These are phyloP conservation scores for Semotilus atromaculatus DNA, from an alignment of 2,797 vertebrate species.

Conservation along the genomic window DNA sequence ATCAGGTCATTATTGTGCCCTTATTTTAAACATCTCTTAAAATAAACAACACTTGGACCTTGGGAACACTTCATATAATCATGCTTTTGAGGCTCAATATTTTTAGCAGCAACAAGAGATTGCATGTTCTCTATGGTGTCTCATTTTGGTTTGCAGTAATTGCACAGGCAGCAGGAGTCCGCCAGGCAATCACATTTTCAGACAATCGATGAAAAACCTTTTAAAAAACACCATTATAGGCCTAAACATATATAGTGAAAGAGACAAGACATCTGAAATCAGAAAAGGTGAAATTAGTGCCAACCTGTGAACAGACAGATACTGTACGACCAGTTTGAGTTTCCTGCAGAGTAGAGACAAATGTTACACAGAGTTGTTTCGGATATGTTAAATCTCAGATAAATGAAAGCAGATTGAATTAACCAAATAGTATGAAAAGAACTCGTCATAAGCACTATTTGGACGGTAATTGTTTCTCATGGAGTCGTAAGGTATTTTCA, in stretches of 20 bases:
- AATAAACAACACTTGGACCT: not conserved
- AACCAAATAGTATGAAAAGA: not conserved
- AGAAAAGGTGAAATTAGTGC: not conserved
- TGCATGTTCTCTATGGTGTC: slow-evolving; percentile 6
- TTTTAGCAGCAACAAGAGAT: slow-evolving; percentile 9
- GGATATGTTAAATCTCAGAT: not conserved
- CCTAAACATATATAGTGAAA: not conserved
- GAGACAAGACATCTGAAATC: not conserved
- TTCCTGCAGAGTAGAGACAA: not conserved
- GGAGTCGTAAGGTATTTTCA: not conserved
- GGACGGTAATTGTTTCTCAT: not conserved
- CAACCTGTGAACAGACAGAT: not conserved
- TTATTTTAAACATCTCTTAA: not conserved
- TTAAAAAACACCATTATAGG: not conserved
- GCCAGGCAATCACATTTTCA: slow-evolving; percentile 30
- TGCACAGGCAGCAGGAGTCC: slow-evolving; percentile 4
- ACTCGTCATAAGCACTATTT: not conserved
- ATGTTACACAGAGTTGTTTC: not conserved
- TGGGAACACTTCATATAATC: not conserved
- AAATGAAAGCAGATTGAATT: not conserved
- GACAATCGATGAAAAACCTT: slow-evolving; percentile 2
- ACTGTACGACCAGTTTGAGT: not conserved
- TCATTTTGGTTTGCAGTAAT: slow-evolving; percentile 27
- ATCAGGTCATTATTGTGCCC: slow-evolving; percentile 8
- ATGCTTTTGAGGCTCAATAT: slow-evolving; percentile 12